These are phyloP conservation scores for Spilogale gracilis DNA, from an alignment of 2,113 vertebrate species.

Conservation along the genomic window DNA sequence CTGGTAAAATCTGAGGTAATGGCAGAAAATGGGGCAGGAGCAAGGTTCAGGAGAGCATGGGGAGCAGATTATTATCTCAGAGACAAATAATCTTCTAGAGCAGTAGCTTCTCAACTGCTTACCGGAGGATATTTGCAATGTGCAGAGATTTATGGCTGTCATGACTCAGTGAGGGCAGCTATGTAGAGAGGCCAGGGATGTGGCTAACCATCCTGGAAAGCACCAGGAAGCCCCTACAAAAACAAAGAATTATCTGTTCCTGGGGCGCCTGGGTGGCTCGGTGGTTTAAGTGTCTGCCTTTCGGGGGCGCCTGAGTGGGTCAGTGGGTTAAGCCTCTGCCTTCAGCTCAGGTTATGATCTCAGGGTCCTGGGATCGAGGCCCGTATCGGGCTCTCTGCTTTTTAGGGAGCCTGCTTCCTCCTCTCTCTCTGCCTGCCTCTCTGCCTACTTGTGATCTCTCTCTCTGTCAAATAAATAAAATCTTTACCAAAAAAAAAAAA, in stretches of 20 bases:
- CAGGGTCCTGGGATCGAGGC: too few relatives aligned
- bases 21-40: neutral
- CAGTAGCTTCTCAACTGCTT: neutral
- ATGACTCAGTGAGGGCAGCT: neutral
- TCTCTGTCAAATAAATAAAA: too few relatives aligned
- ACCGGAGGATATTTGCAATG: neutral
- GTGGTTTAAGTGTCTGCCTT: too few relatives aligned
- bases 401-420: too few relatives aligned
- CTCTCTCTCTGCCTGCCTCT: too few relatives aligned
- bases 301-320: too few relatives aligned
- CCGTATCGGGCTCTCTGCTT: too few relatives aligned
- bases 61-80: neutral
- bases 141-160: neutral
- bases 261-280: neutral
- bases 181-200: neutral
- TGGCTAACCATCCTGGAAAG: neutral
- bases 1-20: neutral
- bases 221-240: neutral
- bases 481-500: too few relatives aligned
- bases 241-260: neutral
- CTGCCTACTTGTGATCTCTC: too few relatives aligned
- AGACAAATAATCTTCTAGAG: neutral
- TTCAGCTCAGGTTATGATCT: too few relatives aligned
- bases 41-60: neutral
- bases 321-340: too few relatives aligned